phyloP scores from a whole-genome alignment of 2,888 invertebrate species.

The Luffia ferchaultella region DNA sequence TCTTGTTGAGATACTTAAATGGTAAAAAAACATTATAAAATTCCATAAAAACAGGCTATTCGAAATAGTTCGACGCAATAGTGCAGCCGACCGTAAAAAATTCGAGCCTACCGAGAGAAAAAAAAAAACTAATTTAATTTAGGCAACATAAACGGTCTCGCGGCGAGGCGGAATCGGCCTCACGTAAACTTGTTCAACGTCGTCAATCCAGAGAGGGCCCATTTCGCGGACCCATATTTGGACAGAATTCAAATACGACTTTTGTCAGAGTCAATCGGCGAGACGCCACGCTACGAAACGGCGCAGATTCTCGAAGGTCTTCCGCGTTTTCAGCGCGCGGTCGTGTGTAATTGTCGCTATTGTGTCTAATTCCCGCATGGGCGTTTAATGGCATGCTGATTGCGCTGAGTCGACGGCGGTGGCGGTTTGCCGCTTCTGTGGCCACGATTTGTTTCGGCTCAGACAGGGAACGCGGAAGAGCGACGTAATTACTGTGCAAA shows the following conservation, averaged over 20 bases:
- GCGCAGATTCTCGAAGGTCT: slow-evolving; percentile 16
- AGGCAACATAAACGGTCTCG: background rate
- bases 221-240: slow-evolving; percentile 5
- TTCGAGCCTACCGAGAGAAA: background rate
- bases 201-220: background rate
- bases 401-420: slow-evolving; percentile 21
- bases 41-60: background rate
- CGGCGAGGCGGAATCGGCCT: background rate
- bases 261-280: background rate
- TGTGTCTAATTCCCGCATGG: slow-evolving; percentile 40
- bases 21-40: background rate
- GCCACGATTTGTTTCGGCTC: slow-evolving; percentile 27
- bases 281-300: too few species aligned
- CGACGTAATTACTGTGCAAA: slow-evolving; percentile 24
- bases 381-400: slow-evolving; percentile 42
- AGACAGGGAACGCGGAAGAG: slow-evolving; percentile 31
- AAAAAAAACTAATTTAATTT: slow-evolving; percentile 6
- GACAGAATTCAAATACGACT: background rate
- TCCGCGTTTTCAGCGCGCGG: slow-evolving; percentile 11
- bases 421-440: slow-evolving; percentile 11
- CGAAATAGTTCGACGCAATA: background rate
- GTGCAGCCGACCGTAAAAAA: background rate
- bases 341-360: slow-evolving; percentile 26
- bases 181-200: slow-evolving; percentile 2
- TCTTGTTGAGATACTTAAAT: background rate